phyloP scores from a whole-genome alignment of 1,140 invertebrate genomes.

The Aleiodes sp. region DNA sequence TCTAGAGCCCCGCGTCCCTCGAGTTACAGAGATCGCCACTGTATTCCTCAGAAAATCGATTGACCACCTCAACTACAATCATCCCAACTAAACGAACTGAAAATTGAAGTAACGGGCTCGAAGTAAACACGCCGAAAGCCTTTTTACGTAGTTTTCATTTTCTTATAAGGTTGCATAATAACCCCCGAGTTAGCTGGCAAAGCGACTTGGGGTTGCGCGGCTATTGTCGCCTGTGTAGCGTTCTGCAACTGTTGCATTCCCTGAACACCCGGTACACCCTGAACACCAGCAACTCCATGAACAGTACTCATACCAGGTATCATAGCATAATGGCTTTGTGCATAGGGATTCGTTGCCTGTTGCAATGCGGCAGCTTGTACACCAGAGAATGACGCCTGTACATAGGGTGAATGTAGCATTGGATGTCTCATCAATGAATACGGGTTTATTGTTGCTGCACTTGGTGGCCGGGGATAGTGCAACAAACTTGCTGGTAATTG shows the following conservation, averaged over 20 bases:
- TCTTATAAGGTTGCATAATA: slow-evolving; percentile 83
- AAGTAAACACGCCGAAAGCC: not conserved
- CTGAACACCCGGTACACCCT: slow-evolving; percentile 49
- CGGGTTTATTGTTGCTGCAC: slow-evolving; percentile 65
- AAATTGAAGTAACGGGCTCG: no score
- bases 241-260: slow-evolving; percentile 53
- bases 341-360: slow-evolving; percentile 52
- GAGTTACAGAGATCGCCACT: no score
- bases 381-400: slow-evolving; percentile 51
- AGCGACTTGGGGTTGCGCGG: slow-evolving; percentile 58
- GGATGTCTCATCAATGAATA: slow-evolving; percentile 64
- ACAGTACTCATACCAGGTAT: slow-evolving; percentile 53
- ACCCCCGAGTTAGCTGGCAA: slow-evolving; percentile 67
- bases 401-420: slow-evolving; percentile 59
- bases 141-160: slow-evolving; percentile 85
- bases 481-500: slow-evolving; percentile 61
- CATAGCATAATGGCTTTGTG: slow-evolving; percentile 59
- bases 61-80: no score
- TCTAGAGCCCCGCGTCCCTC: no score
- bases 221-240: slow-evolving; percentile 58
- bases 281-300: slow-evolving; percentile 51
- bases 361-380: slow-evolving; percentile 65
- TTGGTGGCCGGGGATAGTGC: slow-evolving; percentile 68
- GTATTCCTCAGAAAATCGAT: no score
- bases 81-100: no score